Conservation (phyloP, 2,113 vertebrate species). For the Oenanthe oenanthe region DNA sequence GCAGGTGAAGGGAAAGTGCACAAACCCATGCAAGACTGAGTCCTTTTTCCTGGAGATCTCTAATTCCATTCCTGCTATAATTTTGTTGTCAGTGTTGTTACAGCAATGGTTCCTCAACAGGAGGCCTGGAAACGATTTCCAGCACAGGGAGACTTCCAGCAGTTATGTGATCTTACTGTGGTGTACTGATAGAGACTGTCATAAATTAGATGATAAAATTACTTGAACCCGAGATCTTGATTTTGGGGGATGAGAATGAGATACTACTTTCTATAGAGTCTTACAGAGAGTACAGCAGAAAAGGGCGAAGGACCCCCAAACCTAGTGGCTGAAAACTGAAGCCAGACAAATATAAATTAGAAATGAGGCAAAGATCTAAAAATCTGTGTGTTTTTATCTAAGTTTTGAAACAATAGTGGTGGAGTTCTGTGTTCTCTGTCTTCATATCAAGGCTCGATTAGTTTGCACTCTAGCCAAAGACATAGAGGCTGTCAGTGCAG, state of each 20-base stretch:
- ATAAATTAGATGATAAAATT: neutral
- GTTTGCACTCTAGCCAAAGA: neutral
- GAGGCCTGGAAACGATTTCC: neutral
- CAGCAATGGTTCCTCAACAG: neutral
- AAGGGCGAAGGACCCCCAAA: neutral
- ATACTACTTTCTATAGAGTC: neutral
- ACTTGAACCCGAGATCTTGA: neutral
- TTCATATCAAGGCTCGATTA: neutral
- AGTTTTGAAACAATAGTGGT: neutral
- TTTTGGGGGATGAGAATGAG: neutral
- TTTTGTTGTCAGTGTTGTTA: neutral
- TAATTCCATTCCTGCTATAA: neutral
- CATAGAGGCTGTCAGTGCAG: neutral
- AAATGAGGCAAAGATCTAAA: neutral
- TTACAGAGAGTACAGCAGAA: neutral
- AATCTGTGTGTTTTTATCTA: neutral
- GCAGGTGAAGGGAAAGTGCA: neutral
- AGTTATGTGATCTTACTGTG: neutral
- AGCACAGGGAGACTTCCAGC: neutral
- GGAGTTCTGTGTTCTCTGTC: neutral
- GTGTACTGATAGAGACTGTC: neutral
- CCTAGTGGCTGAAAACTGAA: neutral
- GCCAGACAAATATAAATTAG: neutral
- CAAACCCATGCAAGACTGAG: accelerated
- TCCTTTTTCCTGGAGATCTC: neutral